A percentile compares a stretch with the other conserved stretches of the same genome.
Evolutionary conservation across 2,888 invertebrate genomes (phyloP).

Genomic region (Agrotis segetum): DNA sequence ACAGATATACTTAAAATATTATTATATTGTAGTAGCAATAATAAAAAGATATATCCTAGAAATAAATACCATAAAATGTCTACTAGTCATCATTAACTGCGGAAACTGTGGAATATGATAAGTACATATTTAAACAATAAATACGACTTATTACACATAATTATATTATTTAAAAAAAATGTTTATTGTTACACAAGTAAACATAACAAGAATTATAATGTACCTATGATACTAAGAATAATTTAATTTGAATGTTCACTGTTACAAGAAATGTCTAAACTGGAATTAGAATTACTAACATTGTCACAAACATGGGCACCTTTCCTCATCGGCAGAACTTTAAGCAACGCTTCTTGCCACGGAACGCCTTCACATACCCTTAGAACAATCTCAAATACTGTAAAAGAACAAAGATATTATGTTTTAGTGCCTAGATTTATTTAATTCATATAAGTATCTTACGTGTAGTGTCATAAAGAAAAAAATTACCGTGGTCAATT

Average conservation of each 20-base stretch:
- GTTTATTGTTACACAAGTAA: constrained; percentile 49
- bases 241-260: constrained; percentile 68
- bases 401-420: constrained; percentile 70
- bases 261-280: constrained; percentile 73
- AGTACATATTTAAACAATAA: constrained; percentile 25
- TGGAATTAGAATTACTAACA: constrained; percentile 73
- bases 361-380: constrained; percentile 94
- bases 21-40: constrained; percentile 7
- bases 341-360: constrained; percentile 95
- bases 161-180: constrained; percentile 22
- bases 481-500: constrained; percentile 96
- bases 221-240: constrained; percentile 30
- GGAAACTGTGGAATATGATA: constrained; percentile 1
- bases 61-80: background rate
- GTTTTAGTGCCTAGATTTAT: constrained; percentile 20
- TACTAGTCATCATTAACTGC: constrained; percentile 9
- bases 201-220: constrained; percentile 45
- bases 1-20: background rate
- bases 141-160: constrained; percentile 2
- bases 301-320: constrained; percentile 90
- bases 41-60: background rate
- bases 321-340: constrained; percentile 95
- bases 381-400: constrained; percentile 96
- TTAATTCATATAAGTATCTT: background rate
- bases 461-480: background rate